Percentiles rank a stretch among this genome's conserved stretches.
Conservation (phyloP, 2,888 invertebrate genomes). For the Autographa pulchrina region DNA sequence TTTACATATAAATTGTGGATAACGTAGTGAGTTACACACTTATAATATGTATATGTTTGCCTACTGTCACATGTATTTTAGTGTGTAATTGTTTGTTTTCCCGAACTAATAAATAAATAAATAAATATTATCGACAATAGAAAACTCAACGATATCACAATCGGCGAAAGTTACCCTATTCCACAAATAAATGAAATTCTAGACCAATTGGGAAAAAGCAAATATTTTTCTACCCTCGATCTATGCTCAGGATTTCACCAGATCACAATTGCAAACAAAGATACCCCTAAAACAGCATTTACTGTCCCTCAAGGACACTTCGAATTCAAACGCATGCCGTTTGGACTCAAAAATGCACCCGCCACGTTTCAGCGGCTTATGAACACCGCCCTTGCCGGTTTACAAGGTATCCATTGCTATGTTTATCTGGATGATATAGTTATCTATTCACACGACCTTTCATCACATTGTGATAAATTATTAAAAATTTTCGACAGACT, state of each 20-base stretch:
- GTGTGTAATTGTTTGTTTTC: too few relatives aligned
- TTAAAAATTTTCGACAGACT: background rate
- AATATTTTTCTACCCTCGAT: constrained; percentile 49
- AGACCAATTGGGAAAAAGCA: constrained; percentile 61
- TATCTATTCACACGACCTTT: background rate
- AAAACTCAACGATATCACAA: constrained; percentile 41
- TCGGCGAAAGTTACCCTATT: constrained; percentile 46
- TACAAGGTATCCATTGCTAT: constrained; percentile 50
- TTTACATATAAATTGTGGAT: too few relatives aligned
- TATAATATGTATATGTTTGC: too few relatives aligned
- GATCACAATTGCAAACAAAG: constrained; percentile 13
- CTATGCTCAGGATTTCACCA: constrained; percentile 42
- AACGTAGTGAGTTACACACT: too few relatives aligned
- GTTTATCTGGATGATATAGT: constrained; percentile 29
- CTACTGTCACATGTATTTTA: too few relatives aligned
- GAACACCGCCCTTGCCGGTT: constrained; percentile 47
- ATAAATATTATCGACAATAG: constrained; percentile 30
- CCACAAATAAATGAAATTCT: constrained; percentile 67
- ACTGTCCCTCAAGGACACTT: constrained; percentile 37
- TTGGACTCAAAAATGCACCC: background rate
- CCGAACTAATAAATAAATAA: too few relatives aligned
- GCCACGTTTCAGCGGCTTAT: constrained; percentile 41
- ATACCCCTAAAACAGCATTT: constrained; percentile 50
- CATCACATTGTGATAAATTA: background rate
- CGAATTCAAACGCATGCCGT: constrained; percentile 5